Evolutionary conservation across 2,113 vertebrate genomes (phyloP).

Genomic region (Lepus americanus): DNA sequence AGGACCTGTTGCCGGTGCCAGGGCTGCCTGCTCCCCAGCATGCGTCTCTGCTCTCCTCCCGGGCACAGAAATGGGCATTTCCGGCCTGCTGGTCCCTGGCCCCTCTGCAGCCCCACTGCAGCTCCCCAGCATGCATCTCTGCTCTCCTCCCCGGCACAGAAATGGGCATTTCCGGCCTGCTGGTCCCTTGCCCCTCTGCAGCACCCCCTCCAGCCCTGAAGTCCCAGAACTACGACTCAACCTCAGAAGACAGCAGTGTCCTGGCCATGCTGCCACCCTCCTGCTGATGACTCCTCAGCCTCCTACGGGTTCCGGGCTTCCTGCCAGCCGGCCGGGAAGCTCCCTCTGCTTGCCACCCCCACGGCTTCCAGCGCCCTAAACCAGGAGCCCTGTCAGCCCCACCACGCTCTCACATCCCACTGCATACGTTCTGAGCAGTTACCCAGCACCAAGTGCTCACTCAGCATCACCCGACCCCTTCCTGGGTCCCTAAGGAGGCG

Average conservation of each 20-base stretch:
- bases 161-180: not conserved
- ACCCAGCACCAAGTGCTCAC: not conserved
- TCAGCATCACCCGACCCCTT: not conserved
- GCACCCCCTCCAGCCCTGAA: not conserved
- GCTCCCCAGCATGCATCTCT: not conserved
- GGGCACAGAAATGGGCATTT: conserved; percentile 2
- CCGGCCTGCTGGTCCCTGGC: conserved; percentile 4
- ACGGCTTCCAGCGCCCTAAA: not conserved
- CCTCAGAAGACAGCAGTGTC: conserved; percentile 52
- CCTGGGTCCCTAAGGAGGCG: not conserved
- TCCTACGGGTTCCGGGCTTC: conserved; percentile 20
- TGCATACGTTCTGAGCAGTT: conserved; percentile 10
- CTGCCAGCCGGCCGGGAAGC: not conserved
- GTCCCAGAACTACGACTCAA: conserved; percentile 35
- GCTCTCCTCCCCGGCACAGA: not conserved
- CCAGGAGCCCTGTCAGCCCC: not conserved
- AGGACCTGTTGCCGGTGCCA: not conserved
- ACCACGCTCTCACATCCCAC: conserved; percentile 1
- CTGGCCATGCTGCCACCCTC: not conserved
- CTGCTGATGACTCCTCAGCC: not conserved
- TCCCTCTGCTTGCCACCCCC: not conserved
- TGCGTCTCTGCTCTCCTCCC: not conserved
- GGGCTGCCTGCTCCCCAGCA: not conserved
- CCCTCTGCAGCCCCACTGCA: not conserved
- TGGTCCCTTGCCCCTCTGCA: conserved; percentile 2